These are phyloP conservation scores for Dromas ardeola DNA, from an alignment of 2,113 vertebrate species.

Conservation along the genomic window DNA sequence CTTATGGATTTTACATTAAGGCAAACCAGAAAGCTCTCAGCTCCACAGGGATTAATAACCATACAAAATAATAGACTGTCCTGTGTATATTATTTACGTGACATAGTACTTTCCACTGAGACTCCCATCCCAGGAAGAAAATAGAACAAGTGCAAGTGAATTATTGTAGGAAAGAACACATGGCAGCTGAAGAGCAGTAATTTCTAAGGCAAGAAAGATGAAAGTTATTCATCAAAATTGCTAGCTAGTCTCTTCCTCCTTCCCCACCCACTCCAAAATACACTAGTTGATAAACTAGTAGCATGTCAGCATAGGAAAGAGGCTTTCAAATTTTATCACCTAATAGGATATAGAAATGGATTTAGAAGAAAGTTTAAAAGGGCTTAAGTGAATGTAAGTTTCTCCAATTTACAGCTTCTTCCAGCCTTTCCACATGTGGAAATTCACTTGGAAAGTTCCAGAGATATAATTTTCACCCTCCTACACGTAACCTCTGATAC, in stretches of 20 bases:
- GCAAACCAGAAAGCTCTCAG: slow-evolving; percentile 56
- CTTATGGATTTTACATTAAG: slow-evolving; percentile 72
- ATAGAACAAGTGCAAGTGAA: slow-evolving; percentile 71
- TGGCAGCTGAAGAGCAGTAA: slow-evolving; percentile 50
- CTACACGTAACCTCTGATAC: background rate
- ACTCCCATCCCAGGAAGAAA: slow-evolving; percentile 62
- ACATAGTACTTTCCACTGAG: slow-evolving; percentile 66
- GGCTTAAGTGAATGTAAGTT: background rate
- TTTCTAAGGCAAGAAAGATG: slow-evolving; percentile 58
- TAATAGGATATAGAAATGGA: background rate
- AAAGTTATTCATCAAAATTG: slow-evolving; percentile 52
- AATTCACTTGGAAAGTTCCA: slow-evolving; percentile 56
- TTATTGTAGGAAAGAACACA: slow-evolving; percentile 55
- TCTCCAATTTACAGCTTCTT: slow-evolving; percentile 27
- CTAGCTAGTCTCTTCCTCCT: slow-evolving; percentile 46
- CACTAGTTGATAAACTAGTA: slow-evolving; percentile 52
- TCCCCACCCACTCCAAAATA: background rate
- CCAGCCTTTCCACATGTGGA: slow-evolving; percentile 17
- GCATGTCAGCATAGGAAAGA: slow-evolving; percentile 14
- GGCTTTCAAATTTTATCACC: slow-evolving; percentile 52
- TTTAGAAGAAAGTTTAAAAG: slow-evolving; percentile 4
- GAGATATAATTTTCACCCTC: slow-evolving; percentile 41
- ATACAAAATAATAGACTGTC: slow-evolving; percentile 64
- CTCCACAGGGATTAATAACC: slow-evolving; percentile 61
- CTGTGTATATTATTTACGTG: slow-evolving; percentile 66